Evolutionary conservation across 2,113 vertebrate species (phyloP).

Genomic region (Rhegmatorhina hoffmannsi): DNA sequence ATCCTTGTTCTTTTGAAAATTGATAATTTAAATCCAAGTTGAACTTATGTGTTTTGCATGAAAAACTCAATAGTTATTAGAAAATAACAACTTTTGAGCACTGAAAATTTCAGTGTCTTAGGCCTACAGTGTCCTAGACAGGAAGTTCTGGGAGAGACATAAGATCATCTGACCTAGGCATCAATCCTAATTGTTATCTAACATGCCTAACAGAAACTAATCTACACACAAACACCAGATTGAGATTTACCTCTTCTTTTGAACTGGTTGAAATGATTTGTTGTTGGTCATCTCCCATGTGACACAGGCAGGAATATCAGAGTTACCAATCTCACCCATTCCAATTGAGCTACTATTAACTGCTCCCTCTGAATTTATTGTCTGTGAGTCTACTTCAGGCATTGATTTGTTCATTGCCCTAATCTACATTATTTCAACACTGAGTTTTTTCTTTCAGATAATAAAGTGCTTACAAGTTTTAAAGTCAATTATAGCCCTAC

Average conservation of each 20-base stretch:
- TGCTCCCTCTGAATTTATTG: not conserved
- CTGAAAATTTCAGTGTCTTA: not conserved
- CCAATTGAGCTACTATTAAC: not conserved
- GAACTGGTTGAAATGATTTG: not conserved
- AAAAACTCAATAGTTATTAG: not conserved
- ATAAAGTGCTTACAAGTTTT: slow-evolving; percentile 25
- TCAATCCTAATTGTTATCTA: not conserved
- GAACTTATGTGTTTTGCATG: not conserved
- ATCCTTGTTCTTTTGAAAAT: not conserved
- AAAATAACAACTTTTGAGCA: not conserved
- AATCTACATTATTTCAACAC: slow-evolving; percentile 6
- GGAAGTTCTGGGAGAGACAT: not conserved
- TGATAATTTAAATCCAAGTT: not conserved
- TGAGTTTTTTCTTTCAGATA: not conserved
- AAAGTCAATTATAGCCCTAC: not conserved
- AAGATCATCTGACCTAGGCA: not conserved
- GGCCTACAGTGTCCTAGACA: not conserved
- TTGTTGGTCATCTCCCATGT: not conserved
- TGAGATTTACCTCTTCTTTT: not conserved
- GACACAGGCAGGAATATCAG: not conserved
- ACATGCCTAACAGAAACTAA: not conserved
- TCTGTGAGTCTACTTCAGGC: not conserved
- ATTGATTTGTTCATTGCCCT: slow-evolving; percentile 7
- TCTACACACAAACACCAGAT: not conserved
- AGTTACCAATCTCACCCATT: not conserved